phyloP scores from a whole-genome alignment of 2,113 vertebrate genomes.

The Tichodroma muraria region DNA sequence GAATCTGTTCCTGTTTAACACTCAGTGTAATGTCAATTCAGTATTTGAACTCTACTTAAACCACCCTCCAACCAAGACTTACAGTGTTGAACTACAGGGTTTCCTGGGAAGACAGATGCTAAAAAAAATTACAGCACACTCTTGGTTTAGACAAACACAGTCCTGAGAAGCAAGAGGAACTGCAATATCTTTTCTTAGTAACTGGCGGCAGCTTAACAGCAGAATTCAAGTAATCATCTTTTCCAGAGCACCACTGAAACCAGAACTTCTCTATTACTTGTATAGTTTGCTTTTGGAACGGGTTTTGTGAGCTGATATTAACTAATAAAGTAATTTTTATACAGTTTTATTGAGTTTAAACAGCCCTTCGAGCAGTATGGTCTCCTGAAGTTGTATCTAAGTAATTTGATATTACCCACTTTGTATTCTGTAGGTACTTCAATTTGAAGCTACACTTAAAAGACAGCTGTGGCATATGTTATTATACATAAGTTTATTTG shows the following conservation, averaged over 20 bases:
- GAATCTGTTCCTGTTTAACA: background rate
- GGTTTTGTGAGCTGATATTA: background rate
- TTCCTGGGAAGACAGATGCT: background rate
- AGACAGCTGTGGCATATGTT: background rate
- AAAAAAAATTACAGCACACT: background rate
- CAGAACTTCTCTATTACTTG: background rate
- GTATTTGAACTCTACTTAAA: background rate
- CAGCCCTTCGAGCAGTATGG: background rate
- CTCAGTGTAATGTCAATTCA: background rate
- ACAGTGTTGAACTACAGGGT: background rate
- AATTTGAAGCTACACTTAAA: background rate
- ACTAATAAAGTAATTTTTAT: background rate
- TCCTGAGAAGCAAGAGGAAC: background rate
- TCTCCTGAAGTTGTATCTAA: background rate
- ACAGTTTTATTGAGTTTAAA: background rate
- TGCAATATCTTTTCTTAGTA: background rate
- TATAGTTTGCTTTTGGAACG: background rate
- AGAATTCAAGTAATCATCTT: background rate
- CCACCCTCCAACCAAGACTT: background rate
- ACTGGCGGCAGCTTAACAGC: background rate
- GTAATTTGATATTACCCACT: background rate
- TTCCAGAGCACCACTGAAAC: background rate
- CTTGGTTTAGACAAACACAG: background rate
- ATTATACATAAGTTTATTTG: background rate
- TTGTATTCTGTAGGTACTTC: background rate